phyloP scores from a whole-genome alignment of 2,113 vertebrate genomes.

The Oceanites oceanicus region DNA sequence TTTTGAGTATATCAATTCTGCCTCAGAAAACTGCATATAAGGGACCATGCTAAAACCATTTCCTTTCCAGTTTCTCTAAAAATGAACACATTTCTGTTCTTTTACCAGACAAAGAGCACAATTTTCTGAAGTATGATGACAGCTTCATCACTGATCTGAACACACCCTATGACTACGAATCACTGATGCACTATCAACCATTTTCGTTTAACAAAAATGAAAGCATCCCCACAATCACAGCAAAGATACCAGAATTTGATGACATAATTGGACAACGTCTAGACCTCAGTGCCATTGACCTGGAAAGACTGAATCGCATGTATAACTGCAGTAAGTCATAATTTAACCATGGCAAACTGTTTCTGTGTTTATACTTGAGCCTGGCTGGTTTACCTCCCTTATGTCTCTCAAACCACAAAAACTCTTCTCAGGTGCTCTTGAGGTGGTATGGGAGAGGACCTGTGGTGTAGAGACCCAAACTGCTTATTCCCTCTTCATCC shows the following conservation, averaged over 20 bases:
- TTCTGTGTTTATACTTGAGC: background rate
- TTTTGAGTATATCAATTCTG: background rate
- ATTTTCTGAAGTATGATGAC: slow-evolving; percentile 85
- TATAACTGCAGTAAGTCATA: slow-evolving; percentile 89
- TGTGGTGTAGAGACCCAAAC: background rate
- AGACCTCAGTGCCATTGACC: slow-evolving; percentile 84
- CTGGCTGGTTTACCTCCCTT: background rate
- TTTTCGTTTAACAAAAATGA: slow-evolving; percentile 88
- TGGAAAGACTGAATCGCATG: slow-evolving; percentile 88
- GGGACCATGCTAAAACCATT: background rate
- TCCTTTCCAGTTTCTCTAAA: background rate
- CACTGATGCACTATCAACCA: slow-evolving; percentile 88
- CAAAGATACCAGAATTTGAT: slow-evolving; percentile 88
- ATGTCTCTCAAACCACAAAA: background rate
- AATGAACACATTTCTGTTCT: background rate
- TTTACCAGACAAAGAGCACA: slow-evolving; percentile 77
- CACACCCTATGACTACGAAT: slow-evolving; percentile 92
- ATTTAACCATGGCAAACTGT: background rate
- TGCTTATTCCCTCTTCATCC: background rate
- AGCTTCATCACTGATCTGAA: slow-evolving; percentile 86
- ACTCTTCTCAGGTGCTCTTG: background rate
- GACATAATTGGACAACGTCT: slow-evolving; percentile 88
- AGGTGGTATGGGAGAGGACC: background rate
- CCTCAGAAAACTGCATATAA: background rate
- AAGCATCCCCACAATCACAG: slow-evolving; percentile 83